Evolutionary conservation across 2,888 invertebrate species (phyloP), one percentile per base, ranked within the genome.

Genomic region (Melolontha melolontha): DNA sequence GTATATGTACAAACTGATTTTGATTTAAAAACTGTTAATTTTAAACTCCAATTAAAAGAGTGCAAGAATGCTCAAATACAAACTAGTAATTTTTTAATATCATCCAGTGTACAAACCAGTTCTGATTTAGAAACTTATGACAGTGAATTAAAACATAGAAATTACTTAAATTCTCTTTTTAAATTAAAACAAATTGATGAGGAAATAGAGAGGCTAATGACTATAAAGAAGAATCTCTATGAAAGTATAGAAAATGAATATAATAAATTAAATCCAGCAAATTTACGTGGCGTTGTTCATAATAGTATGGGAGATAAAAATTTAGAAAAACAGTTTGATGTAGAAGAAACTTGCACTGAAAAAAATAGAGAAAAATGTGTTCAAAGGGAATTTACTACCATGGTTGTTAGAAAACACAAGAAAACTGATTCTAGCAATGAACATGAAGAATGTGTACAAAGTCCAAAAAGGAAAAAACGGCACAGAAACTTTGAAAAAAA

Each of bases 121-220:
- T 11, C 29, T 11, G 47, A 22, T 41, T 67, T 63, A 44, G 52
- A 51, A 44, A 67, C 67, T 62, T 69, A 63, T 47, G 67, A 67
- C 11, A 49, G 12, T 17, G 47, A 64, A 29, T n/a, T 11, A 10
- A 55, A 17, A 47, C 14, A 12, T n/a, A 17, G 42, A 12, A 59
- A 41, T 22, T 62, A 44, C 42, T 41, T 62, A 42, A 7, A 57
- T 29, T 72, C 74, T 41, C 49, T 75, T 8, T 41, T 66, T 12
- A 69, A 71, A 52, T 75, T 78, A 74, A 50, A 73, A 27, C 64
- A 73, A 44, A 75, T 79, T 41, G 79, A 80, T 71, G 67, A 71
- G 42, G 78, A 76, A 66, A 75, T 80, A 59, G 69, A 67, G 54
- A 70, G 75, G 51, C 69, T 80, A 14, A 74, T 73, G 8, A 70